phyloP scores from a whole-genome alignment of 2,888 invertebrate species.

The Tetramorium bicarinatum region DNA sequence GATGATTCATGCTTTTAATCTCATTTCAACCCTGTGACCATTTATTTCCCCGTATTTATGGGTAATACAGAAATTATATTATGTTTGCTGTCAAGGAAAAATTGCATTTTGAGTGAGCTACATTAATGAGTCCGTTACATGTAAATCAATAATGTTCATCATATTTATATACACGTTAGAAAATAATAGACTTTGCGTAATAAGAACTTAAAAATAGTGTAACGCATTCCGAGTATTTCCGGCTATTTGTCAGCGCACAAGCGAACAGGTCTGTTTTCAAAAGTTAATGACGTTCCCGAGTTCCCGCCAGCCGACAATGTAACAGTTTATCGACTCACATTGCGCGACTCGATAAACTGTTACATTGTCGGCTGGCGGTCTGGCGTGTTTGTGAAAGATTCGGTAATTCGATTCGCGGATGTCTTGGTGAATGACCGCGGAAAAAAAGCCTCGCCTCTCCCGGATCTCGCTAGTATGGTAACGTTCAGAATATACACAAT shows the following conservation, averaged over 20 bases:
- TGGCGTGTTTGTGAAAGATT: conserved; percentile 33
- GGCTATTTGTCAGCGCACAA: conserved; percentile 32
- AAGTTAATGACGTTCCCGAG: conserved; percentile 41
- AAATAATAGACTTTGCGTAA: conserved; percentile 5
- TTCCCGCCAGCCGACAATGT: too few species aligned
- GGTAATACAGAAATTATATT: neutral
- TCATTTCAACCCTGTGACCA: neutral
- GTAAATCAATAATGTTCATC: neutral
- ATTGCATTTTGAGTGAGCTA: neutral
- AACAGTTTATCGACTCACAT: too few species aligned
- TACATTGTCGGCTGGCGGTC: conserved; percentile 13
- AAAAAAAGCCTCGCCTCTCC: conserved; percentile 25
- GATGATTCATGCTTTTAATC: conserved; percentile 5
- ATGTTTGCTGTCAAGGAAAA: neutral
- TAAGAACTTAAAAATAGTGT: conserved; percentile 19
- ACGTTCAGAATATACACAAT: conserved; percentile 17
- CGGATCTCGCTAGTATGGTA: conserved; percentile 8
- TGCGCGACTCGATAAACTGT: conserved; percentile 38
- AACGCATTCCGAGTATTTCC: conserved; percentile 29
- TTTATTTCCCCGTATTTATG: neutral
- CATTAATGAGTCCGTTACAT: neutral
- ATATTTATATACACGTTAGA: neutral
- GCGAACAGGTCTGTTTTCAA: conserved; percentile 34
- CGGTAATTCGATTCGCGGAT: conserved; percentile 32
- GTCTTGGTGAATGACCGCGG: conserved; percentile 42